phyloP scores from a whole-genome alignment of 1,140 invertebrate genomes.

The Chionoecetes opilio region DNA sequence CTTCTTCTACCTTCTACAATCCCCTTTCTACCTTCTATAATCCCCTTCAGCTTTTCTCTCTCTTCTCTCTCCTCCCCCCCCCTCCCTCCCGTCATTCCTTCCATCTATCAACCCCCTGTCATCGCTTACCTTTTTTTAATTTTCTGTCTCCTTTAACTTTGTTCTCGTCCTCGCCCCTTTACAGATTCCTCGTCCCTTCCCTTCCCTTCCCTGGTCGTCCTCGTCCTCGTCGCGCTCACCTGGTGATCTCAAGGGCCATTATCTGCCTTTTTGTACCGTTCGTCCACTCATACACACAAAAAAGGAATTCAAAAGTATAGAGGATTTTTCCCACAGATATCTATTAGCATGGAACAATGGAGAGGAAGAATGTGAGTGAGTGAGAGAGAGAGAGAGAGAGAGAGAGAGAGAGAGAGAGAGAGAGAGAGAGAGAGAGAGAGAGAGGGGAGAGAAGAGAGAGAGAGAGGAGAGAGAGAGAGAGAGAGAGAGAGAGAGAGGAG shows the following conservation, averaged over 20 bases:
- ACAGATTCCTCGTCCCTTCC: not conserved
- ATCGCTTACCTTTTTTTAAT: not conserved
- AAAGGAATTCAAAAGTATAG: not conserved
- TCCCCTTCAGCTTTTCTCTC: no score
- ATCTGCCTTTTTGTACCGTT: not conserved
- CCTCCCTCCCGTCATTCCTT: not conserved
- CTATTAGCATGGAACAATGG: conserved; percentile 18
- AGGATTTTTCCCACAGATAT: not conserved
- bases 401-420: not conserved
- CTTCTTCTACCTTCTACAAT: no score
- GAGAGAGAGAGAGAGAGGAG: no score
- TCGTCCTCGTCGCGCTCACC: not conserved
- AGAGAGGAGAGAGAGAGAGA: no score
- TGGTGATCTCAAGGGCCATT: not conserved
- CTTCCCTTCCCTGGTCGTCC: not conserved
- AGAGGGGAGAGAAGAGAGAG: no score
- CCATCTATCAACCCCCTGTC: not conserved
- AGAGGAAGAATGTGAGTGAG: not conserved
- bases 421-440: not conserved
- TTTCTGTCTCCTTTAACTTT: no score
- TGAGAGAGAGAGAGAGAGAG: not conserved
- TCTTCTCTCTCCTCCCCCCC: not conserved
- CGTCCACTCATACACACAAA: not conserved
- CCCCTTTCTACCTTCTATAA: no score
- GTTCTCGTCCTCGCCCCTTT: not conserved